These are phyloP conservation scores for Phenganax stokvisi DNA, from an alignment of 92 coral and sea anemone species.

Conservation along the genomic window DNA sequence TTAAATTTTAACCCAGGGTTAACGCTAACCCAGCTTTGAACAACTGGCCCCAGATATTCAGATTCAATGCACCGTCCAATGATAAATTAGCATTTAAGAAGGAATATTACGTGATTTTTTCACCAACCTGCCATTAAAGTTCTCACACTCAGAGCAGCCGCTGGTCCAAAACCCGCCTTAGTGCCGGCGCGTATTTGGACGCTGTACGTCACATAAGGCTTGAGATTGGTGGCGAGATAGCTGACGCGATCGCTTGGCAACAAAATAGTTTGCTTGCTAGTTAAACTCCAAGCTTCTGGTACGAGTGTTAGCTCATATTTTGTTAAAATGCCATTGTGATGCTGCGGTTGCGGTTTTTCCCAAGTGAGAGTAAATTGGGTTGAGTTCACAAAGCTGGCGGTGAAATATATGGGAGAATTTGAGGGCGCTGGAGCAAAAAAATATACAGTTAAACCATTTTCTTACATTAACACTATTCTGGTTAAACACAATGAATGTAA, in stretches of 20 bases:
- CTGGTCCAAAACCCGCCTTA: constrained; percentile 29
- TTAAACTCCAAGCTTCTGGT: neutral
- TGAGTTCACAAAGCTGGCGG: constrained; percentile 2
- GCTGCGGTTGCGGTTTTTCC: neutral
- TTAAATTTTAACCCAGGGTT: no score
- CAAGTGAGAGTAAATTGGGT: constrained; percentile 1
- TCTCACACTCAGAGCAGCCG: constrained; percentile 10
- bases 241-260: constrained; percentile 13
- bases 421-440: constrained; percentile 47
- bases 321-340: constrained; percentile 24
- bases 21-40: no score
- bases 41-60: neutral
- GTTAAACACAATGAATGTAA: neutral
- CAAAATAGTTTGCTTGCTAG: neutral
- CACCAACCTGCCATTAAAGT: constrained; percentile 25
- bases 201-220: constrained; percentile 20
- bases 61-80: neutral
- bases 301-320: neutral
- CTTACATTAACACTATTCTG: neutral
- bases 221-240: constrained; percentile 27
- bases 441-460: neutral
- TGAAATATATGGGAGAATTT: constrained; percentile 40
- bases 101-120: neutral
- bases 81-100: neutral
- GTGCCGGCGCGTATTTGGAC: constrained; percentile 36